Conservation (phyloP, 2,888 invertebrate genomes). For the Leptopterna dolabrata region DNA sequence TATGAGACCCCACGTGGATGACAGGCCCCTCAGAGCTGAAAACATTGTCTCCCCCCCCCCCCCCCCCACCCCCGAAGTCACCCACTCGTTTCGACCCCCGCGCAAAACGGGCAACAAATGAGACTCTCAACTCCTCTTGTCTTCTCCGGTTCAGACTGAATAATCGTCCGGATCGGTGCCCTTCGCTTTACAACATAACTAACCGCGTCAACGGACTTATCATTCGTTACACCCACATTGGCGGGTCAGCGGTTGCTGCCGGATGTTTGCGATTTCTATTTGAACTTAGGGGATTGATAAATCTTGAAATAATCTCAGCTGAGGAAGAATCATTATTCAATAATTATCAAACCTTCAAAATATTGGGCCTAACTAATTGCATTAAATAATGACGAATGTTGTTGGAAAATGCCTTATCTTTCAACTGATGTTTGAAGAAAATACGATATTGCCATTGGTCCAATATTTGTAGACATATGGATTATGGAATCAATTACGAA, state of each 20-base stretch:
- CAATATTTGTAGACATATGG: too few relatives aligned
- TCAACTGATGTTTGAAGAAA: too few relatives aligned
- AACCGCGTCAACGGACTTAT: neutral
- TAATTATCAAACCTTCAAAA: too few relatives aligned
- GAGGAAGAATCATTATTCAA: neutral
- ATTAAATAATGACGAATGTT: too few relatives aligned
- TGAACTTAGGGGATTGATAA: neutral
- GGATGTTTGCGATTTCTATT: neutral
- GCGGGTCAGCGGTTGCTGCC: neutral
- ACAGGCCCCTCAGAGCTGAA: neutral
- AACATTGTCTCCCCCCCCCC: constrained; percentile 35
- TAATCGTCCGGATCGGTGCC: neutral
- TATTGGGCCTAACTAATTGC: too few relatives aligned
- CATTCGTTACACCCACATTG: constrained; percentile 25
- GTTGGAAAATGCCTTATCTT: too few relatives aligned
- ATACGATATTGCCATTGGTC: too few relatives aligned
- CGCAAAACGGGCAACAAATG: constrained; percentile 46
- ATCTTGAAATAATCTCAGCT: neutral
- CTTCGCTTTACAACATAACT: constrained; percentile 23
- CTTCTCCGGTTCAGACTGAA: neutral
- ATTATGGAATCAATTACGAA: too few relatives aligned
- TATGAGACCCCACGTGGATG: constrained; percentile 22
- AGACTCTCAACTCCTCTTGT: neutral
- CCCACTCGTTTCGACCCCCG: constrained; percentile 48
- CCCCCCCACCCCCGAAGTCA: constrained; percentile 35